Conservation (phyloP, 2,888 invertebrate species). For the Mycalesis mineus region DNA sequence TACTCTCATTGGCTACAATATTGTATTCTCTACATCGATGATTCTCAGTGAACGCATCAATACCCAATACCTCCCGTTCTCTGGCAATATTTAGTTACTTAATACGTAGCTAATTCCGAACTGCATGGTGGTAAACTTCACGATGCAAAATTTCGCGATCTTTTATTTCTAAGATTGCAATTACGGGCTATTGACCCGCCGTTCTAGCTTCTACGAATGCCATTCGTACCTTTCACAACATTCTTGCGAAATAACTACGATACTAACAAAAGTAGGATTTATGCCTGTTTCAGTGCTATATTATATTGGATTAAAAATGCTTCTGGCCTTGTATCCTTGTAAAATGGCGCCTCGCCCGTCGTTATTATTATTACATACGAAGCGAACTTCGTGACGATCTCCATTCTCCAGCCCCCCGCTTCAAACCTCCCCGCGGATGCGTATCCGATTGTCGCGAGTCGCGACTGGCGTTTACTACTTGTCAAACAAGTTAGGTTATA, state of each 20-base stretch:
- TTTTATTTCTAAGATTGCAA: constrained; percentile 49
- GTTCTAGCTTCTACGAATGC: constrained; percentile 49
- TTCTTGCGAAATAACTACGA: constrained; percentile 37
- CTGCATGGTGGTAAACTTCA: neutral
- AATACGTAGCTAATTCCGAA: neutral
- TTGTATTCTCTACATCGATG: constrained; percentile 5
- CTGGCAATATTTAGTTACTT: neutral
- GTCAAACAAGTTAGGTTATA: constrained; percentile 78
- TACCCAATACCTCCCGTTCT: neutral
- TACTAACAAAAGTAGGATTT: constrained; percentile 19
- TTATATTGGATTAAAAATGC: constrained; percentile 58
- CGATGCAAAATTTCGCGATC: constrained; percentile 11
- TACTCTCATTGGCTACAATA: constrained; percentile 16
- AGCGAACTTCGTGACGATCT: constrained; percentile 77
- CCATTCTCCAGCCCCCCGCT: constrained; percentile 53
- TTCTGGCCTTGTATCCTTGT: constrained; percentile 75
- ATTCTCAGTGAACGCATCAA: constrained; percentile 10
- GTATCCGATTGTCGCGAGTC: constrained; percentile 75
- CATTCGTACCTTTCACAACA: constrained; percentile 44
- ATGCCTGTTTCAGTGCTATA: constrained; percentile 31
- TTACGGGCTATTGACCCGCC: constrained; percentile 71
- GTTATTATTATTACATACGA: constrained; percentile 74
- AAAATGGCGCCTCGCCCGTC: constrained; percentile 74
- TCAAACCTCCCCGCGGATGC: constrained; percentile 69
- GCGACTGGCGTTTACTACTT: constrained; percentile 73